Evolutionary conservation across 35 echinoderm and acorn worm genomes (phyloP).

Genomic region (Lytechinus variegatus): DNA sequence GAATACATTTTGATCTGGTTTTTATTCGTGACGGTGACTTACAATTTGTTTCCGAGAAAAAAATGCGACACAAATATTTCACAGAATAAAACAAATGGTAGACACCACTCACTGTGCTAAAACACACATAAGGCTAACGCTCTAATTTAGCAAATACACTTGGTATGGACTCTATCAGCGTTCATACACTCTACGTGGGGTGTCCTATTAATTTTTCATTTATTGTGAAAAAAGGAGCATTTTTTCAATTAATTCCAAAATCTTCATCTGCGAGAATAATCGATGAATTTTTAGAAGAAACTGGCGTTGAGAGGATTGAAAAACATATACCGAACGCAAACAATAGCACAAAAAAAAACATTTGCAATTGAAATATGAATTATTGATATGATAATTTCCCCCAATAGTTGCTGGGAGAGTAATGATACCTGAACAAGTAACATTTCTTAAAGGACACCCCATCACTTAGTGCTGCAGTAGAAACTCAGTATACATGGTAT

Average conservation of each 20-base stretch:
- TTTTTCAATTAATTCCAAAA: too few relatives aligned
- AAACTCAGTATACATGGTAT: too few relatives aligned
- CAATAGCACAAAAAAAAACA: too few relatives aligned
- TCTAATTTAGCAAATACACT: neutral
- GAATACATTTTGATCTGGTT: slow-evolving; percentile 19
- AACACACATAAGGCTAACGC: neutral
- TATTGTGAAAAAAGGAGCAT: neutral
- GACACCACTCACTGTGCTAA: neutral
- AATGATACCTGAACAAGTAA: too few relatives aligned
- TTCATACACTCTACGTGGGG: neutral
- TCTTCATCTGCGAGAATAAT: too few relatives aligned
- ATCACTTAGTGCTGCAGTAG: neutral
- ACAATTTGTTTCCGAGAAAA: neutral
- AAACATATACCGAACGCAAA: too few relatives aligned
- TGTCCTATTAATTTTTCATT: neutral
- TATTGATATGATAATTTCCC: too few relatives aligned
- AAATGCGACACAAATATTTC: neutral
- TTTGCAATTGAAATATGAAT: too few relatives aligned
- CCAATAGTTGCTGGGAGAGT: too few relatives aligned
- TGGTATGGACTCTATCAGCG: neutral
- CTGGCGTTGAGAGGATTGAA: too few relatives aligned
- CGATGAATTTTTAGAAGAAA: too few relatives aligned
- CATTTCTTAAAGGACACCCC: neutral
- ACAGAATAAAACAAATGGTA: neutral
- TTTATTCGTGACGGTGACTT: neutral